Base-by-base conservation (phyloP, 2,888 invertebrate species). In the Pheosia tremula region DNA sequence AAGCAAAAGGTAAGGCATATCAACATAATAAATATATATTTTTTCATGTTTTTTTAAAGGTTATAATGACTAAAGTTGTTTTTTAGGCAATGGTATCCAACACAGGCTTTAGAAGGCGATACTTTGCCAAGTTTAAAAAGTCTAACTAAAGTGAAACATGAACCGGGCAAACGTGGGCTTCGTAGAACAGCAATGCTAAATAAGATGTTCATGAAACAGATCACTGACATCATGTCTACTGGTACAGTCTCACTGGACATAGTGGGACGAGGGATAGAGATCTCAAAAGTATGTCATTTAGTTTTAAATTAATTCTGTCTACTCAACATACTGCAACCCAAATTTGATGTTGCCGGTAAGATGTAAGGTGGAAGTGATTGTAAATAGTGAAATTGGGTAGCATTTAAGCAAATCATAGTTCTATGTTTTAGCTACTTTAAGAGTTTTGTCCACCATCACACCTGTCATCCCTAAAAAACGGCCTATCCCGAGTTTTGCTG, bases 141-240 rank as follows among this genome's bases (percentile, higher is more conserved):
- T 68, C 74, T 94, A 41, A 85, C 89, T 1, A 94, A 90, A 75
- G 90, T 90, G 24, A 84, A 90, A 62, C 84, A 91, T 75, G 94
- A 94, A 61, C 94, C 94, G 41, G 91, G 93, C 10, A 94, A 95
- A 56, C 89, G 92, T 10, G 94, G 94, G 9, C 85, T 89, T 0
- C 94, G 96, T 52, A 94, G 97, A 74, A 89, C 95, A 37, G 89
- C 94, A 0, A 95, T 97, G 68, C 86, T 98, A 1, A 97, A 97
- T 83, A 97, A 97, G 86, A 80, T 97, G 57, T 97, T 97, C 77
- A 97, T 97, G 97, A 95, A 95, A 74, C 93, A 97, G 64, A 95
- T 98, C 8, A 97, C 97, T 0, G 97, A 97, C 82, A 86, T 97
- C 45, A 95, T 98, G 95, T 95, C 96, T 1, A 96, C 96, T 0